phyloP scores from a whole-genome alignment of 2,113 vertebrate genomes.

The Macquaria ambigua region DNA sequence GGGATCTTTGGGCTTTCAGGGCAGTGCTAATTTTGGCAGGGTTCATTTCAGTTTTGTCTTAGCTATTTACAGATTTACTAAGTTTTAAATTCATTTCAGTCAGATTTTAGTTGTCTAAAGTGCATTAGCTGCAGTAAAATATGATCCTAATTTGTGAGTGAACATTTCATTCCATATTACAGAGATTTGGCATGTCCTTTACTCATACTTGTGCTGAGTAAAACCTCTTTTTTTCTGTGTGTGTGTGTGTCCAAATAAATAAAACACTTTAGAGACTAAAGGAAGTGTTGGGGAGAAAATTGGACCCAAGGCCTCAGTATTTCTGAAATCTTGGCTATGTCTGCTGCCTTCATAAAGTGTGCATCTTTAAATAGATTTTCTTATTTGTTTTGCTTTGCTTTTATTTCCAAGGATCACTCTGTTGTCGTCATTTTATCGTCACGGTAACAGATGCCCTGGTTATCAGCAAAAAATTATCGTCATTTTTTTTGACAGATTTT shows the following conservation, averaged over 20 bases:
- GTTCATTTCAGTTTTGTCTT: conserved; percentile 1
- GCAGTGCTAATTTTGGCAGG: conserved; percentile 20
- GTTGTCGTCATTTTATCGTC: background rate
- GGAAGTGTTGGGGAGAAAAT: background rate
- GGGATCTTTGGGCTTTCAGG: conserved; percentile 37
- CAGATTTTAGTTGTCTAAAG: background rate
- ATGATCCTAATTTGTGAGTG: background rate
- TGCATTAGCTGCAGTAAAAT: background rate
- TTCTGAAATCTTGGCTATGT: background rate
- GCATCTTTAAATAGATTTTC: background rate
- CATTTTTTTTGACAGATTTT: background rate
- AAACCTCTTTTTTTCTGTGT: background rate
- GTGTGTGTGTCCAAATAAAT: background rate
- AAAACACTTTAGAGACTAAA: background rate
- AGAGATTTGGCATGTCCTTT: background rate
- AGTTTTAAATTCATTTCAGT: background rate
- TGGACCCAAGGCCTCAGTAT: background rate
- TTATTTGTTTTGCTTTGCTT: background rate
- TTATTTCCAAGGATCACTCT: background rate
- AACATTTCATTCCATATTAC: background rate
- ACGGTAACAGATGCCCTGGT: too few relatives aligned
- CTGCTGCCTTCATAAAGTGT: too few relatives aligned
- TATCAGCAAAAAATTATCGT: background rate
- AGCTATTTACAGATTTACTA: background rate
- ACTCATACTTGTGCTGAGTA: background rate